A percentile compares a stretch with the other conserved stretches of the same genome.
Evolutionary conservation across 1,140 invertebrate species (phyloP).

Genomic region (Drosophila gunungcola): DNA sequence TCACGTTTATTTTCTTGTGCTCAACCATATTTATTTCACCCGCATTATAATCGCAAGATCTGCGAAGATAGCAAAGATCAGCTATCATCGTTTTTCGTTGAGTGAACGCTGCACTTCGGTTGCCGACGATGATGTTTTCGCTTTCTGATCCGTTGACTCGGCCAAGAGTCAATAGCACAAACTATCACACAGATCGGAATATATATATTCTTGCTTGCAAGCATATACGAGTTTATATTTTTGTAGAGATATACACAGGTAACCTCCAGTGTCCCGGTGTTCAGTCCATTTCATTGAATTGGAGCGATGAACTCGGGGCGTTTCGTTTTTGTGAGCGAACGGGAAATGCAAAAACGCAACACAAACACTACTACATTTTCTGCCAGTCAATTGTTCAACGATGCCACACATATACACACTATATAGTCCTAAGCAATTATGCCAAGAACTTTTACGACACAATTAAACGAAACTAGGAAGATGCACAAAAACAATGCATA

Average conservation of each 20-base stretch:
- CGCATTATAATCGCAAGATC: conserved; percentile 19
- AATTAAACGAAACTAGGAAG: conserved; percentile 51
- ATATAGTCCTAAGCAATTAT: conserved; percentile 46
- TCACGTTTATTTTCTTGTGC: neutral
- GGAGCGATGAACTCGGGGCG: conserved; percentile 76
- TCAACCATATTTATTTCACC: neutral
- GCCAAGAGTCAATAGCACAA: conserved; percentile 55
- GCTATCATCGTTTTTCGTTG: conserved; percentile 9
- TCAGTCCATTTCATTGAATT: conserved; percentile 69
- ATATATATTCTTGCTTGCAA: neutral
- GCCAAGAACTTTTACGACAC: conserved; percentile 72
- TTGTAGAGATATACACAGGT: conserved; percentile 33
- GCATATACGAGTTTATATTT: conserved; percentile 11
- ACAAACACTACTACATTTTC: conserved; percentile 32
- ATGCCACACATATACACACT: conserved; percentile 24
- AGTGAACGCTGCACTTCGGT: conserved; percentile 21
- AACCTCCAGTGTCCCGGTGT: conserved; percentile 6
- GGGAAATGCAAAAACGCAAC: conserved; percentile 55
- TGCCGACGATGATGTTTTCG: conserved; percentile 30
- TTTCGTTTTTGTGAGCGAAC: conserved; percentile 55
- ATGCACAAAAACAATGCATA: conserved; percentile 36
- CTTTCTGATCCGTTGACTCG: conserved; percentile 34
- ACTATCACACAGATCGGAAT: conserved; percentile 41
- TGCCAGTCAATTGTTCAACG: conserved; percentile 63
- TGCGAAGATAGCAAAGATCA: conserved; percentile 32